Conservation (phyloP, 2,888 invertebrate genomes). For the Bugulina stolonifera region DNA sequence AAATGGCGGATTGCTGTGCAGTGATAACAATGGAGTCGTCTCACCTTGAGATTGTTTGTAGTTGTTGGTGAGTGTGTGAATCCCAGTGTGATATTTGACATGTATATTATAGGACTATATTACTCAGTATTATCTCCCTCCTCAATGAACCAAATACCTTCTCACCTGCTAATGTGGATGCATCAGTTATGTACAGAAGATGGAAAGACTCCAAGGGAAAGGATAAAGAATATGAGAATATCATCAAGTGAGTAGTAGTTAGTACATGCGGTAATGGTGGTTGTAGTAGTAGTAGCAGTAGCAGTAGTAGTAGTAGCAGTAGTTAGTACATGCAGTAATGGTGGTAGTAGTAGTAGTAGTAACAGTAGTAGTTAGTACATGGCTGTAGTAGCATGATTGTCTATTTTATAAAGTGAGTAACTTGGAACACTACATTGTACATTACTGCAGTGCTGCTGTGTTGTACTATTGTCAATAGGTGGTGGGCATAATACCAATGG, state of each 20-base stretch:
- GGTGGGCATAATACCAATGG: too few species aligned
- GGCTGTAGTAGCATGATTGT: too few species aligned
- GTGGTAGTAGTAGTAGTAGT: not conserved
- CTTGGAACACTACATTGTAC: too few species aligned
- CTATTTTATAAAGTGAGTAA: too few species aligned
- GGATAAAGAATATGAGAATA: conserved; percentile 98
- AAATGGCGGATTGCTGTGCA: too few species aligned
- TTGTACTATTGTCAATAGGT: too few species aligned
- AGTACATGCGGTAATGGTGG: not conserved
- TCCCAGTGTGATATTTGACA: not conserved
- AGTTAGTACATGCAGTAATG: not conserved
- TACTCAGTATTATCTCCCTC: conserved; percentile 94
- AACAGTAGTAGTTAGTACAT: not conserved
- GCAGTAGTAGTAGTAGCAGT: not conserved
- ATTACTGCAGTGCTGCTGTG: too few species aligned
- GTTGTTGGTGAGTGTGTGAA: not conserved
- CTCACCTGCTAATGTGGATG: conserved; percentile 99
- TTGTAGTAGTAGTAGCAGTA: not conserved
- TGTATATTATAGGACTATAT: conserved; percentile 67
- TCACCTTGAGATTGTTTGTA: too few species aligned
- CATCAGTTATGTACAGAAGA: conserved; percentile 97
- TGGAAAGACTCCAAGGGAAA: conserved; percentile 95
- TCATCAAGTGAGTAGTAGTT: conserved; percentile 63
- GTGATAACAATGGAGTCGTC: too few species aligned
- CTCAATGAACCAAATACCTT: conserved; percentile 99